A percentile compares a stretch with the other conserved stretches of the same genome.
Evolutionary conservation across 2,888 invertebrate species (phyloP).

Genomic region (Spodoptera littoralis): DNA sequence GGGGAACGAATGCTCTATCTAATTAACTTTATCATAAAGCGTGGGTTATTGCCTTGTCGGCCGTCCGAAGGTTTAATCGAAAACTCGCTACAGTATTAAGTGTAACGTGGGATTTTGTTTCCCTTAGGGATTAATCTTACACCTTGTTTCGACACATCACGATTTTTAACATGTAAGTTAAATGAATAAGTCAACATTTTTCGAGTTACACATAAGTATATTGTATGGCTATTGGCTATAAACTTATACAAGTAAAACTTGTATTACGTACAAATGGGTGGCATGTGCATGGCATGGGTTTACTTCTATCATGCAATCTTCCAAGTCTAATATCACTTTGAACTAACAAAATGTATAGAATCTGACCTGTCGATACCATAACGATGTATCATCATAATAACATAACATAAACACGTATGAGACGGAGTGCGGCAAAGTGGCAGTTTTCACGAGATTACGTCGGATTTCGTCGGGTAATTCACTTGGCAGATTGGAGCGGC

Average conservation of each 20-base stretch:
- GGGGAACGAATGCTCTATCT: conserved; percentile 85
- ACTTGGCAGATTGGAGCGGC: conserved; percentile 64
- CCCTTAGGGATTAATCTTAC: conserved; percentile 49
- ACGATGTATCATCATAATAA: conserved; percentile 34
- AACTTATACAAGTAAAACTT: too few species aligned
- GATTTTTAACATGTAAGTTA: background rate
- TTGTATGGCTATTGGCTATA: too few species aligned
- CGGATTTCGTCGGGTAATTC: conserved; percentile 62
- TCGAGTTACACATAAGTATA: too few species aligned
- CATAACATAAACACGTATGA: conserved; percentile 41
- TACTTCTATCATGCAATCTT: too few species aligned
- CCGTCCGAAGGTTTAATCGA: conserved; percentile 75
- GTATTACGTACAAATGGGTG: too few species aligned
- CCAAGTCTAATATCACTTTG: too few species aligned
- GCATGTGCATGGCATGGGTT: too few species aligned
- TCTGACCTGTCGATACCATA: conserved; percentile 28
- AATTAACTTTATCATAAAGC: conserved; percentile 88
- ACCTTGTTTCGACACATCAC: conserved; percentile 22
- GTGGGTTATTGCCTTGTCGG: conserved; percentile 82
- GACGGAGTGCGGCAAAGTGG: conserved; percentile 41
- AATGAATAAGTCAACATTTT: too few species aligned
- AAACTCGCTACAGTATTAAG: conserved; percentile 70
- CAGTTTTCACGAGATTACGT: conserved; percentile 63
- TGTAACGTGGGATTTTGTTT: conserved; percentile 60
- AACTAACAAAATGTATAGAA: conserved; percentile 3